Base-by-base conservation (phyloP, 2,113 vertebrate species). In the Heteronetta atricapilla region DNA sequence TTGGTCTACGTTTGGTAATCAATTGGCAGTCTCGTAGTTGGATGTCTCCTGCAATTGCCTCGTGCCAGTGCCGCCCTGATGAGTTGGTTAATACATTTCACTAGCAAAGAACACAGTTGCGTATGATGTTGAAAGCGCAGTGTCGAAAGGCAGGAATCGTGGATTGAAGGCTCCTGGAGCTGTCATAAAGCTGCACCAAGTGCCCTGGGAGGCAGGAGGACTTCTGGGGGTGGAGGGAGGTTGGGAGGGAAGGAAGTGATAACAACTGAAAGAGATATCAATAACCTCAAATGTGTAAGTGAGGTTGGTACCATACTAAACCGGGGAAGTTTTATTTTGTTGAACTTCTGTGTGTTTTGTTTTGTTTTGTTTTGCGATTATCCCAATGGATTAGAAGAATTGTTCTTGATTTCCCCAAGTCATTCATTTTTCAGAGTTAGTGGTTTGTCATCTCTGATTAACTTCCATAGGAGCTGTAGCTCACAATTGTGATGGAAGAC, bases 51-150 rank as follows among this genome's bases (percentile, higher is more conserved):
- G 48, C 0, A 7, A 2, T 36, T 52, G 79, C 36, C 31, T 48
- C 46, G 62, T 33, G 68, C 3, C 2, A 52, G 44, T 40, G 25
- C 15, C 48, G 69, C 53, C 64, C 69, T 56, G 74, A 23, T 19
- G 81, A 53, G 11, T 17, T 53, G 13, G 1, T 13, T 14, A 25
- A 63, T 53, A 13, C 22, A 0, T 52, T 33, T 73, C 67, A 36
- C 5, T 25, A 50, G 44, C 73, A 10, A 20, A 86, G 58, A 66
- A 2, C n/a, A 6, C 10, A 1, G 0, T 4, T 3, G 4, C 15
- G 0, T 13, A 7, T 2, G 3, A 3, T 29, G 56, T 0, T 58
- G 46, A 3, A 3, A 60, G 25, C 18, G 38, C 75, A 8, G 29
- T 11, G 34, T 23, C 55, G 26, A 36, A 13, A 60, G 53, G 44